Base-by-base conservation (phyloP, 37 sponge, comb jelly and placozoan genomes). In the Chondrilla cf. caribensis region DNA sequence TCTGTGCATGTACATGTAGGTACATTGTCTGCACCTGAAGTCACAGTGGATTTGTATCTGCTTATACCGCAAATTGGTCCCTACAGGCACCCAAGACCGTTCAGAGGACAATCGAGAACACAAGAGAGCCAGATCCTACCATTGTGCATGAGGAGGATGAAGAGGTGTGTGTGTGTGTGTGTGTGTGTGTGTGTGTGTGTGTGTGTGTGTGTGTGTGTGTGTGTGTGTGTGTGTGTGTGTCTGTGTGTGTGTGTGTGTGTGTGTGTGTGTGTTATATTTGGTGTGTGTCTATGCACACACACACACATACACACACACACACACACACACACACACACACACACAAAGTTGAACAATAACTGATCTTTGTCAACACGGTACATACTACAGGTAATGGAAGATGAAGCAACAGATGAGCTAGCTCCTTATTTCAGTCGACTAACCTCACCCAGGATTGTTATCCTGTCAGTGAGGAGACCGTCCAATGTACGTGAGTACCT, bases 361-460 rank as follows among this genome's bases (percentile, higher is more conserved):
- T 47, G 51, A 47, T 47, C 51, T n/a, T n/a, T n/a, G n/a, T n/a
- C n/a, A n/a, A n/a, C n/a, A n/a, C n/a, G n/a, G n/a, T n/a, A n/a
- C n/a, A n/a, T n/a, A n/a, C n/a, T n/a, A 19, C 77, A 90, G 91
- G 89, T 92, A 0, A 36, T 84, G 19, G 86, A 88, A 58, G 99
- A 98, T 85, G 85, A 89, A 36, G 70, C 85, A 44, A 96, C 84
- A 1, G 99, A 98, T 82, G 96, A 98, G 68, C 76, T 98, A 80
- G 58, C 94, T 2, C 29, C 82, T 2, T 98, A 96, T 73, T 98
- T 98, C 78, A 82, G 88, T 43, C 42, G 93, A 21, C 31, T 55
- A 7, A 68, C 42, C 21, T 40, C 84, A 0, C 96, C 99, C 2
- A 96, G 96, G 60, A 88, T 98, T 24, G 87, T 98, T 24, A 81